Base-by-base conservation (phyloP, 2,797 vertebrate genomes). In the Malacoraja senta region DNA sequence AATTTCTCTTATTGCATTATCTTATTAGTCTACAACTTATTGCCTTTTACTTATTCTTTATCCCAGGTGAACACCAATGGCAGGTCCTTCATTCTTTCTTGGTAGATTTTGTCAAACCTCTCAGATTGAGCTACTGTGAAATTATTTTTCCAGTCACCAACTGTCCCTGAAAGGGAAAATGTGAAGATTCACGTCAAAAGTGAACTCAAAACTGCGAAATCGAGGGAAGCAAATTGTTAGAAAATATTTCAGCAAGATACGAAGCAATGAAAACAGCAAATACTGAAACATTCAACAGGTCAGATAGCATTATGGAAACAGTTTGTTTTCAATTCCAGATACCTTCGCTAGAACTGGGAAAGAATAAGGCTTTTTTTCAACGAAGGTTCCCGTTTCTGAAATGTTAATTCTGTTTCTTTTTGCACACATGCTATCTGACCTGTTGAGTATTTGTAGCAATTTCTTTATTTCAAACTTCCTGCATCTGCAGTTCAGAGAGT, bases 131-230 rank as follows among this genome's bases (percentile, higher is more conserved):
- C 53, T 8, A 93, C 76, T 19, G 93, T 93, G 93, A 93, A 81
- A 17, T 63, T 15, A 68, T 61, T 79, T 81, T 93, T 93, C 93
- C 93, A 93, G 76, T 93, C 93, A 29, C 93, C 93, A 93, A 93
- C 79, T 79, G 1, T 26, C 32, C 93, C 93, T 93, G 78, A 63
- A 93, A 61, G 32, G 24, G 63, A 76, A 80, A 93, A 4, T 10
- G 44, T 91, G 21, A 74, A 74, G 9, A 8, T 74, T 74, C 24
- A 15, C 15, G 0, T 3, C 21, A 74, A 91, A 74, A 72, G 2
- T n/a, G 15, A 61, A 4, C 61, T n/a, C 0, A n/a, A 77, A 32
- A 77, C 8, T 77, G 76, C 1, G 29, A 77, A 32, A 77, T 77
- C 32, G 76, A 77, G 76, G 76, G 76, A 32, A 77, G 76, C 29